These are phyloP conservation scores for Myotis myotis DNA, from an alignment of 2,797 vertebrate genomes.

Conservation along the genomic window DNA sequence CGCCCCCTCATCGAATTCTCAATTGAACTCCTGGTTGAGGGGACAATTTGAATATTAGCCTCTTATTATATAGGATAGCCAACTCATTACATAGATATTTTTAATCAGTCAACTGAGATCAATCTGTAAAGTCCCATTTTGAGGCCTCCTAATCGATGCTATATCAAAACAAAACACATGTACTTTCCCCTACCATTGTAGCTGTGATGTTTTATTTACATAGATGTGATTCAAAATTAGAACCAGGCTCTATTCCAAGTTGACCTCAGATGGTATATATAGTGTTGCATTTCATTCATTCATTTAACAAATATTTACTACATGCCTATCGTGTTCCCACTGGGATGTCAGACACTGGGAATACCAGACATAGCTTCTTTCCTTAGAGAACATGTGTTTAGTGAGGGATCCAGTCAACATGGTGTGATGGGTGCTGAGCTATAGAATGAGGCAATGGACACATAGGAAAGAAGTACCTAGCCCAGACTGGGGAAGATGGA, in stretches of 20 bases:
- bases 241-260: neutral
- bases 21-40: too few species aligned
- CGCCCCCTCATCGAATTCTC: accelerated
- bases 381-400: neutral
- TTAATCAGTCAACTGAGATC: conserved; percentile 45
- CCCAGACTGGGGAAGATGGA: neutral
- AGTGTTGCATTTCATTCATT: neutral
- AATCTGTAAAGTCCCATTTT: neutral
- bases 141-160: neutral
- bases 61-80: conserved; percentile 18
- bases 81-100: conserved; percentile 13
- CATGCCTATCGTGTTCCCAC: neutral
- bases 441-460: neutral
- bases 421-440: neutral
- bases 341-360: neutral
- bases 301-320: conserved; percentile 30
- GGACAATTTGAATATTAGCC: too few species aligned
- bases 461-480: neutral
- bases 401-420: neutral
- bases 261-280: neutral
- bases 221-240: neutral
- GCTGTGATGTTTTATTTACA: neutral
- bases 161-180: neutral
- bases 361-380: neutral
- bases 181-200: neutral